Conservation (phyloP, 2,113 vertebrate species). For the Phasianus colchicus region DNA sequence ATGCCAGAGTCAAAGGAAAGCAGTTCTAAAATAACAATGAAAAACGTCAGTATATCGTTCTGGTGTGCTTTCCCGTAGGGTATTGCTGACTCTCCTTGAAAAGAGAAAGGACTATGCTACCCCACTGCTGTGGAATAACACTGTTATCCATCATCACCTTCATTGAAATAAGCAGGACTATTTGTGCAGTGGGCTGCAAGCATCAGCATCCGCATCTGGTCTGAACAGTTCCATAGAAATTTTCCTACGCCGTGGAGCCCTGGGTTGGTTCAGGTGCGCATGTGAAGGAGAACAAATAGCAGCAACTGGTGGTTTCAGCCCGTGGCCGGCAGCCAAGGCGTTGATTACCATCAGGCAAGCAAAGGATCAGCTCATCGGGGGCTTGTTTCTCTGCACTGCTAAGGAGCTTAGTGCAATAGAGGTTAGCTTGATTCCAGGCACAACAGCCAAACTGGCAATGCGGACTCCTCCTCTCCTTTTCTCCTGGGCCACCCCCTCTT, state of each 20-base stretch:
- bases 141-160: not conserved
- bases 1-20: not conserved
- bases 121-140: not conserved
- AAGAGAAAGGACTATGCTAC: not conserved
- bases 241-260: fast-evolving
- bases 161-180: not conserved
- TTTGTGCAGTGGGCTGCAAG: not conserved
- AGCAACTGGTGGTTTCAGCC: not conserved
- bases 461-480: not conserved
- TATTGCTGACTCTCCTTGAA: not conserved
- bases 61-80: not conserved
- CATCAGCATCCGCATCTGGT: not conserved
- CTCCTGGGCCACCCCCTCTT: not conserved
- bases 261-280: fast-evolving
- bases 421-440: not conserved
- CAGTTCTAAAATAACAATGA: not conserved
- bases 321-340: not conserved
- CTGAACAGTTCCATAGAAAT: not conserved
- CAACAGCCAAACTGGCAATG: not conserved
- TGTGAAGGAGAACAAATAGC: fast-evolving
- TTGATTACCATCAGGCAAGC: not conserved
- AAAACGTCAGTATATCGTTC: not conserved
- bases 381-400: constrained; percentile 16
- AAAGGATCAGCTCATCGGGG: constrained; percentile 18
- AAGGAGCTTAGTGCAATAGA: constrained; percentile 26